Conservation (phyloP, 2,113 vertebrate species). For the Tor tambroides region DNA sequence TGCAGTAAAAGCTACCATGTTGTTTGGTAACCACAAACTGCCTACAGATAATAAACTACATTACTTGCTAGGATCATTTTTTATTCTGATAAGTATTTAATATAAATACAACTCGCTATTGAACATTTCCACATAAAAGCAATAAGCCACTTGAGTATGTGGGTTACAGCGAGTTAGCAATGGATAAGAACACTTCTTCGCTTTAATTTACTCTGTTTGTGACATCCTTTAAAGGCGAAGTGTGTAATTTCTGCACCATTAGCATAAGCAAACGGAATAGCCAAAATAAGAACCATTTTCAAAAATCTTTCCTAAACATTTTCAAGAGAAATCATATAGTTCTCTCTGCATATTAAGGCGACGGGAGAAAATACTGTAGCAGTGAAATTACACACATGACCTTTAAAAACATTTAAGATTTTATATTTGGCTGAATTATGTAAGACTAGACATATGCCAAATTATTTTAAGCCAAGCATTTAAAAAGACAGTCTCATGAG, state of each 20-base stretch:
- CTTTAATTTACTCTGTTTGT: neutral
- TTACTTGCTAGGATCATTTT: neutral
- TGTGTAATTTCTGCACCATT: neutral
- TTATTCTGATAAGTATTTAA: neutral
- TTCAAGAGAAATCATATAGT: neutral
- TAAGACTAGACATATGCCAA: neutral
- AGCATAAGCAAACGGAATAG: neutral
- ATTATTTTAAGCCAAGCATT: slow-evolving; percentile 1
- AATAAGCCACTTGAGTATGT: neutral
- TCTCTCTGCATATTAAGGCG: neutral
- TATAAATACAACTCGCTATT: neutral
- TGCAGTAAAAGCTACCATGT: neutral
- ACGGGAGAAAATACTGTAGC: no score
- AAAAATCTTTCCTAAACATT: neutral
- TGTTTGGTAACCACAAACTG: neutral
- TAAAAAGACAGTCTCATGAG: slow-evolving; percentile 20
- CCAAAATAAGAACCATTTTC: neutral
- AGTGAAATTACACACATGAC: neutral
- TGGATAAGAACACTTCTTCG: neutral
- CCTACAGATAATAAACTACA: neutral
- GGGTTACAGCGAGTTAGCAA: neutral
- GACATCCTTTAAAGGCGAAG: neutral
- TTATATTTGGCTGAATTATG: neutral
- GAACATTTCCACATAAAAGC: neutral
- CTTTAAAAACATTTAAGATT: neutral